phyloP scores from a whole-genome alignment of 2,113 vertebrate genomes.

The Callopanchax toddi region DNA sequence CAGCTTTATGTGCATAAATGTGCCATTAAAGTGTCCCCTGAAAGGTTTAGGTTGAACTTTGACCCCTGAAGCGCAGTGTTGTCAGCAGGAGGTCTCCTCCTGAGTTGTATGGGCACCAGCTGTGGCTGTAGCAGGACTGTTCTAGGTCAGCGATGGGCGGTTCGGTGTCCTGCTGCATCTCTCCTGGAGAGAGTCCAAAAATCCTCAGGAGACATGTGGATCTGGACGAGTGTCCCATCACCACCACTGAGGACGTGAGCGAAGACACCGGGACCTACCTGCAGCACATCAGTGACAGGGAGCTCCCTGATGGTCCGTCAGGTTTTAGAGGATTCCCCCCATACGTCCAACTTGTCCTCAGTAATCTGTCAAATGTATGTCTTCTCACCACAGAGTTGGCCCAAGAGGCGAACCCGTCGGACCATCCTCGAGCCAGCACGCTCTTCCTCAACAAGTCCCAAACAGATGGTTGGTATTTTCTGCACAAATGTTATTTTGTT shows the following conservation, averaged over 20 bases:
- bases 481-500: neutral
- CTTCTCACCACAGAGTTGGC: conserved; percentile 85
- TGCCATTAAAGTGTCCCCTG: neutral
- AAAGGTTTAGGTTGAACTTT: conserved; percentile 11
- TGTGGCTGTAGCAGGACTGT: conserved; percentile 28
- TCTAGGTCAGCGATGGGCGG: conserved; percentile 83
- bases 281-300: conserved; percentile 94
- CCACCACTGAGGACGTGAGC: conserved; percentile 81
- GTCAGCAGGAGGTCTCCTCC: neutral
- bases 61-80: conserved; percentile 2
- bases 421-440: conserved; percentile 95
- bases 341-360: too few relatives aligned
- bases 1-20: neutral
- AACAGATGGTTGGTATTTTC: conserved; percentile 87
- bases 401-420: conserved; percentile 94
- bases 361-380: neutral
- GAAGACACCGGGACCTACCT: conserved; percentile 91
- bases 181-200: conserved; percentile 88
- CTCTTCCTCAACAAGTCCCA: conserved; percentile 99
- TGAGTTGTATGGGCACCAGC: conserved; percentile 51
- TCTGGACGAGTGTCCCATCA: conserved; percentile 82
- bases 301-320: conserved; percentile 87
- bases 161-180: conserved; percentile 91
- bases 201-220: conserved; percentile 73
- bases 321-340: too few relatives aligned